These are phyloP conservation scores for Molossus alvarezi DNA, from an alignment of 2,797 vertebrate genomes.

Conservation along the genomic window DNA sequence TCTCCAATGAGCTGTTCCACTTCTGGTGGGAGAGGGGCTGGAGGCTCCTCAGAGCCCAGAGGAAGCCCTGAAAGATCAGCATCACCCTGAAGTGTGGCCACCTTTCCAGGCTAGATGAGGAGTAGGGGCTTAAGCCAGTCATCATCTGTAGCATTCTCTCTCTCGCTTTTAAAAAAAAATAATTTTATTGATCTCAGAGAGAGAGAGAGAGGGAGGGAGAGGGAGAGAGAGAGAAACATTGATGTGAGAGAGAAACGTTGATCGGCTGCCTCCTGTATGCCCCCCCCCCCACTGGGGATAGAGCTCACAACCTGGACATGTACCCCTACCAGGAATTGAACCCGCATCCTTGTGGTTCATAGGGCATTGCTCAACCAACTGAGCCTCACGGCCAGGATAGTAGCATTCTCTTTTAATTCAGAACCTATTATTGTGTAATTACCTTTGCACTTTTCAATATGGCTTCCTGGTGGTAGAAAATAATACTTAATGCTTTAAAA, in stretches of 20 bases:
- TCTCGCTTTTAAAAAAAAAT: not conserved
- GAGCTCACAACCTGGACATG: not conserved
- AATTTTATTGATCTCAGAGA: not conserved
- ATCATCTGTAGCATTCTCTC: too few species aligned
- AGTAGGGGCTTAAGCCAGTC: too few species aligned
- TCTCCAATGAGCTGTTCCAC: too few species aligned
- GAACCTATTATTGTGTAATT: not conserved
- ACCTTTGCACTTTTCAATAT: not conserved
- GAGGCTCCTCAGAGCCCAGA: too few species aligned
- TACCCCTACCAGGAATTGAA: not conserved
- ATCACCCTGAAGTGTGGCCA: accelerated
- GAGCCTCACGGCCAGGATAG: not conserved
- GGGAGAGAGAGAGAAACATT: not conserved
- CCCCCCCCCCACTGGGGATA: not conserved
- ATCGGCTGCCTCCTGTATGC: not conserved
- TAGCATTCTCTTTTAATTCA: not conserved
- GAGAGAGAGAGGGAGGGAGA: not conserved
- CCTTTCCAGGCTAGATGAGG: not conserved
- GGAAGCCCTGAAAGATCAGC: too few species aligned
- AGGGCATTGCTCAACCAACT: not conserved
- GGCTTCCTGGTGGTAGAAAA: not conserved
- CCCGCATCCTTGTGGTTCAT: not conserved
- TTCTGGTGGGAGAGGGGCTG: accelerated
- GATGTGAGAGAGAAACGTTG: not conserved
- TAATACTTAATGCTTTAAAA: not conserved